Base-by-base conservation (phyloP, 2,113 vertebrate species). In the Oncorhynchus masou region DNA sequence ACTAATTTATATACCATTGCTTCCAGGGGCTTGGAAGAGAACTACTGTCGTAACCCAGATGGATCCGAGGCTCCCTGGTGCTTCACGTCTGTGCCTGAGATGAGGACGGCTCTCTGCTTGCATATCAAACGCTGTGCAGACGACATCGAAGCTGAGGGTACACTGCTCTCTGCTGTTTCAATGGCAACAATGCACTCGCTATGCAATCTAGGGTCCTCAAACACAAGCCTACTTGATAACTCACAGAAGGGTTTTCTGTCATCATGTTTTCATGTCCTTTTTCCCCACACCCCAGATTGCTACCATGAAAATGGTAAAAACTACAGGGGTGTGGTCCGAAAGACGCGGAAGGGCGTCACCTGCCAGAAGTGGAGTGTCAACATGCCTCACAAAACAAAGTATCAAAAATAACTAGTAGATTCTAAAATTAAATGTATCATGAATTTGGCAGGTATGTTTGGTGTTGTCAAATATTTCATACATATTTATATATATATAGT, bases 41-140 rank as follows among this genome's bases (percentile, higher is more conserved):
- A 99, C 87, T 99, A 96, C 91, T 99, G 98, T 84, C 93, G 98
- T 73, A 99, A 99, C 83, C 98, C 97, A 0, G 98, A 99, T 0
- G 97, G 96, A 16, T 98, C 97, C 0, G 97, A 99, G 88, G 98
- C 96, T 4, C 97, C 97, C 0, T 99, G 98, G 98, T 99, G 97
- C 85, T 99, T 99, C 89, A 98, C 97, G 0, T 87, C 94, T 2
- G 85, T 87, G 45, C 73, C 93, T 0, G 89, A 89, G 3, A 66
- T 96, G 92, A 95, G 96, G 57, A 84, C 95, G 0, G 96, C 95
- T 20, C 96, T 97, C 77, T 99, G 98, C 83, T 93, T 98, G 83
- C 97, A 99, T 89, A 98, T 99, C 87, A 95, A 94, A 84, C 97
- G 97, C 72, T 99, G 98, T 74, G 83, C 92, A 0, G 96, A 98